A percentile compares a stretch with the other conserved stretches of the same genome.
phyloP scores from a whole-genome alignment of 2,888 invertebrate species.

The Unio delphinus region DNA sequence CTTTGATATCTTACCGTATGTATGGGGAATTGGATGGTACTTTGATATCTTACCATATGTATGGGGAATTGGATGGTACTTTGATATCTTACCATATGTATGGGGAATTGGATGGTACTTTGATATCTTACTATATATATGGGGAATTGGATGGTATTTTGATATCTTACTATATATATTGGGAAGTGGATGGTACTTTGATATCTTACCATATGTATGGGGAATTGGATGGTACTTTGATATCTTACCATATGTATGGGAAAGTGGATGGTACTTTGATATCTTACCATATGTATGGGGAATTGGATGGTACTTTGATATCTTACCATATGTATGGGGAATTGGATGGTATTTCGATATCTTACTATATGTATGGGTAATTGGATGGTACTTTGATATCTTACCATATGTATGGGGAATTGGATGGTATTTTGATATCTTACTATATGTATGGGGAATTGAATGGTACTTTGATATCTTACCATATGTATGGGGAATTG shows the following conservation, averaged over 20 bases:
- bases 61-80: background rate
- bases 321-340: background rate
- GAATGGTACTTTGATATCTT: no score
- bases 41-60: no score
- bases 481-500: background rate
- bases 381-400: background rate
- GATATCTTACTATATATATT: background rate
- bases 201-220: background rate
- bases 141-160: background rate
- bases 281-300: background rate
- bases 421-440: background rate
- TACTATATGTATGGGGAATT: background rate
- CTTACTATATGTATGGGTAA: background rate
- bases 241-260: background rate
- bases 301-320: background rate
- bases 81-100: background rate
- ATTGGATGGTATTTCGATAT: background rate
- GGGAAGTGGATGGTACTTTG: background rate
- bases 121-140: background rate
- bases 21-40: background rate
- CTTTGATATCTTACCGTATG: no score
- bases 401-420: background rate
- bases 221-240: background rate
- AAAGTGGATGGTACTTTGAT: no score
- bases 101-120: background rate